Evolutionary conservation across 2,888 invertebrate species (phyloP).

Genomic region (Erebia ligea): DNA sequence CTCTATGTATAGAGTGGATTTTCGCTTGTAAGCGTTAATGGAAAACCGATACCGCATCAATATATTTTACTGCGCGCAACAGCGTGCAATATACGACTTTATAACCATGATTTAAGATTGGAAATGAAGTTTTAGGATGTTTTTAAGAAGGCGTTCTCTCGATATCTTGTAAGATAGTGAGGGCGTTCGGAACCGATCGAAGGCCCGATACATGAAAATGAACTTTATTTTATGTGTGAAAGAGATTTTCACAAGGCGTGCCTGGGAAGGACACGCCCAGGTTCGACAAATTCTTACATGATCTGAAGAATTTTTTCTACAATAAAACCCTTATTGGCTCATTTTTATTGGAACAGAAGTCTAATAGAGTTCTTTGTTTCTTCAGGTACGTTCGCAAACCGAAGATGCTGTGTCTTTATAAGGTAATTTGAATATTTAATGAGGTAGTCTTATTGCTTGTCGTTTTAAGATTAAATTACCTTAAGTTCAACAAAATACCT

Average conservation of each 20-base stretch:
- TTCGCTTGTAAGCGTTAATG: slow-evolving; percentile 62
- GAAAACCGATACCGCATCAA: slow-evolving; percentile 83
- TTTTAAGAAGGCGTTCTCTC: slow-evolving; percentile 81
- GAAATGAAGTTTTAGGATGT: slow-evolving; percentile 49
- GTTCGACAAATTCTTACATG: slow-evolving; percentile 60
- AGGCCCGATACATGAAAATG: slow-evolving; percentile 76
- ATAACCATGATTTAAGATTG: slow-evolving; percentile 53
- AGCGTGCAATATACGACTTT: slow-evolving; percentile 56
- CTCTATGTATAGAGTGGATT: slow-evolving; percentile 50
- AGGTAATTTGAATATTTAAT: slow-evolving; percentile 29
- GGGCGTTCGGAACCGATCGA: slow-evolving; percentile 81
- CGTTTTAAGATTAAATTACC: not conserved
- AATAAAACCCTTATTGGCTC: slow-evolving; percentile 59
- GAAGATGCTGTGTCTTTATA: slow-evolving; percentile 36
- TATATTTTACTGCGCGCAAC: slow-evolving; percentile 70
- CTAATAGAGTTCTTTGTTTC: slow-evolving; percentile 32
- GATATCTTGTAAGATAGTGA: slow-evolving; percentile 82
- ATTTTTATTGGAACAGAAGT: slow-evolving; percentile 50
- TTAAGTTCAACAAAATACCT: not conserved
- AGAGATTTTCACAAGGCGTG: slow-evolving; percentile 72
- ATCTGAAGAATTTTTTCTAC: slow-evolving; percentile 60
- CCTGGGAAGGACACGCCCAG: slow-evolving; percentile 73
- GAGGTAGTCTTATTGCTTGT: not conserved
- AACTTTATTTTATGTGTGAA: slow-evolving; percentile 71
- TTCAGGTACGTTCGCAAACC: slow-evolving; percentile 38